A percentile compares a stretch with the other conserved stretches of the same genome.
Conservation (phyloP, 92 coral and sea anemone genomes). For the Chrysogorgia sp. region DNA sequence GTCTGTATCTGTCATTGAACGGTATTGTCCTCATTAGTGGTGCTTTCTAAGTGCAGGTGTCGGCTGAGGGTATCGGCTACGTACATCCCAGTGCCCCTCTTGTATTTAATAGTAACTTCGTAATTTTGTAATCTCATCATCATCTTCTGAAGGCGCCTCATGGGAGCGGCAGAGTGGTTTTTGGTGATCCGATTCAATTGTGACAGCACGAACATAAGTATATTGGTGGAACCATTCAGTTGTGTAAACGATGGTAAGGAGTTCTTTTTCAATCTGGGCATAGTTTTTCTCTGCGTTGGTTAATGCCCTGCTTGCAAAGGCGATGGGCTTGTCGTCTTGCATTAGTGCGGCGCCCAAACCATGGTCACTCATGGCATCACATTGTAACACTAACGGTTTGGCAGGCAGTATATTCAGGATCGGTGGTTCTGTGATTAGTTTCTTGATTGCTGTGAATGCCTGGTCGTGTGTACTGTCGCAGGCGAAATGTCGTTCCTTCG, state of each 20-base stretch:
- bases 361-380: slow-evolving; percentile 13
- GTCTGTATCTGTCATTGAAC: not conserved
- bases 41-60: not conserved
- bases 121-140: slow-evolving; percentile 15
- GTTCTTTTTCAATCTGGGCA: too few relatives aligned
- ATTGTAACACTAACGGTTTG: not conserved
- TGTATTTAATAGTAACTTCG: not conserved
- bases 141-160: slow-evolving; percentile 1
- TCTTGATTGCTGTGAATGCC: slow-evolving; percentile 1
- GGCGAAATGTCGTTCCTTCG: not conserved
- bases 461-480: slow-evolving; percentile 1
- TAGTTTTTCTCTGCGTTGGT: too few relatives aligned
- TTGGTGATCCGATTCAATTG: not conserved
- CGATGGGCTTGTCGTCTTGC: too few relatives aligned
- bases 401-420: not conserved
- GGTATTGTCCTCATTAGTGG: not conserved
- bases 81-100: not conserved
- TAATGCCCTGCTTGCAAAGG: too few relatives aligned
- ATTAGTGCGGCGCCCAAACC: too few relatives aligned
- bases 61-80: slow-evolving; percentile 7
- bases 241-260: too few relatives aligned
- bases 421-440: slow-evolving; percentile 8
- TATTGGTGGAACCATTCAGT: too few relatives aligned
- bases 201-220: too few relatives aligned
- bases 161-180: not conserved